These are phyloP conservation scores for Furnarius figulus DNA, from an alignment of 2,113 vertebrate species.

Conservation along the genomic window DNA sequence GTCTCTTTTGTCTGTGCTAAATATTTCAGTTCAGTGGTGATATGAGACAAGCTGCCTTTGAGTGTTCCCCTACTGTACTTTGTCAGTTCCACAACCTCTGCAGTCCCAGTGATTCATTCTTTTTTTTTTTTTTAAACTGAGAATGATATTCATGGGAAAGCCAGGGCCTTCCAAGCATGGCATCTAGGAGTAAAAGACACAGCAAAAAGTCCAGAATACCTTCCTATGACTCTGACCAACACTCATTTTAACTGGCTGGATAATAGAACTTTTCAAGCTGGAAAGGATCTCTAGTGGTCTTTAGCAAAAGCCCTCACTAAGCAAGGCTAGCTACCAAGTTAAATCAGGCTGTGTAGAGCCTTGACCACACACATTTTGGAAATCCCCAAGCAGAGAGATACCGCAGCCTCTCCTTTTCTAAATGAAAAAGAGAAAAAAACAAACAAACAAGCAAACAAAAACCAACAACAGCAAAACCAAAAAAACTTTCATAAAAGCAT, in stretches of 20 bases:
- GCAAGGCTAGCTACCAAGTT: neutral
- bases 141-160: neutral
- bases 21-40: neutral
- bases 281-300: neutral
- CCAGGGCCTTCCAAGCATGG: neutral
- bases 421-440: neutral
- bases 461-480: too few relatives aligned
- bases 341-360: neutral
- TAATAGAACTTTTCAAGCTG: neutral
- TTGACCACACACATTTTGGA: neutral
- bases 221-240: neutral
- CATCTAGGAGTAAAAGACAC: neutral
- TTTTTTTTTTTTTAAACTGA: neutral
- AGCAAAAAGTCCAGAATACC: neutral
- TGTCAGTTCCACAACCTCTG: neutral
- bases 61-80: neutral
- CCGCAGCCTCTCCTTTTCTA: neutral
- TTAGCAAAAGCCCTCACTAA: neutral
- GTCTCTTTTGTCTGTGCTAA: neutral
- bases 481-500: too few relatives aligned
- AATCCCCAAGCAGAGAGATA: neutral
- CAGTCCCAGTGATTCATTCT: neutral
- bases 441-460: too few relatives aligned
- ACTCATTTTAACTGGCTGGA: neutral
- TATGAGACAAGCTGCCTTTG: neutral